Conservation (phyloP, 2,797 vertebrate species). For the Potorous gilbertii region DNA sequence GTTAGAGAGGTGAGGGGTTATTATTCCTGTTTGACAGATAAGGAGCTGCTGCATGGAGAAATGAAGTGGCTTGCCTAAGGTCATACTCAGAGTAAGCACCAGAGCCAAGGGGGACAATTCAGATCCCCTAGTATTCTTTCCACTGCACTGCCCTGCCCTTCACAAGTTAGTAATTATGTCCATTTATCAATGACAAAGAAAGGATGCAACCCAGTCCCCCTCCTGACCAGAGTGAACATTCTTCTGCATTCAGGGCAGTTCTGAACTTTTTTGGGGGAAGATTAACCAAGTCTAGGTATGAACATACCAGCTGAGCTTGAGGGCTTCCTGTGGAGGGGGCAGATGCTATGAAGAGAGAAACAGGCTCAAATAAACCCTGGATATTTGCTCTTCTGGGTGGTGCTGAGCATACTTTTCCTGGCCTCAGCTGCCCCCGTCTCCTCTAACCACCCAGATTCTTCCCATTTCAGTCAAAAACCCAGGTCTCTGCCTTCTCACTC, state of each 20-base stretch:
- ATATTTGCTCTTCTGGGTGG: not conserved
- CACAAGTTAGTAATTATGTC: not conserved
- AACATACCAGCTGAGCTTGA: not conserved
- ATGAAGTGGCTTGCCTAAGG: not conserved
- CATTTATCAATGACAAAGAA: not conserved
- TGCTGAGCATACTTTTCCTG: not conserved
- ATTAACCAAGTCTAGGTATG: not conserved
- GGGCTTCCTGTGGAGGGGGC: not conserved
- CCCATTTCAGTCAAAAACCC: not conserved
- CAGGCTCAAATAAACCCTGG: not conserved
- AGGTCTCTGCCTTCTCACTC: not conserved
- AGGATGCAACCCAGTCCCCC: not conserved
- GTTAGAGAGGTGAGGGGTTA: not conserved
- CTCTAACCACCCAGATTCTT: not conserved
- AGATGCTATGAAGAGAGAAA: not conserved
- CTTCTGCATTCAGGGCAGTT: not conserved
- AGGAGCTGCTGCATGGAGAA: constrained; percentile 10
- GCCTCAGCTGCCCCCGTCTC: not conserved
- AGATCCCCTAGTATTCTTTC: not conserved
- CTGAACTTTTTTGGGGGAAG: not conserved
- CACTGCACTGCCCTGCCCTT: not conserved
- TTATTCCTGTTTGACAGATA: not conserved
- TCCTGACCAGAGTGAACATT: not conserved
- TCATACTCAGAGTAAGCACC: not conserved
- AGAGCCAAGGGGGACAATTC: not conserved